Percentiles rank a stretch among this genome's conserved stretches.
These are phyloP conservation scores for Tethya wilhelma DNA, from an alignment of 37 sponge, comb jelly and placozoan species.

Conservation along the genomic window DNA sequence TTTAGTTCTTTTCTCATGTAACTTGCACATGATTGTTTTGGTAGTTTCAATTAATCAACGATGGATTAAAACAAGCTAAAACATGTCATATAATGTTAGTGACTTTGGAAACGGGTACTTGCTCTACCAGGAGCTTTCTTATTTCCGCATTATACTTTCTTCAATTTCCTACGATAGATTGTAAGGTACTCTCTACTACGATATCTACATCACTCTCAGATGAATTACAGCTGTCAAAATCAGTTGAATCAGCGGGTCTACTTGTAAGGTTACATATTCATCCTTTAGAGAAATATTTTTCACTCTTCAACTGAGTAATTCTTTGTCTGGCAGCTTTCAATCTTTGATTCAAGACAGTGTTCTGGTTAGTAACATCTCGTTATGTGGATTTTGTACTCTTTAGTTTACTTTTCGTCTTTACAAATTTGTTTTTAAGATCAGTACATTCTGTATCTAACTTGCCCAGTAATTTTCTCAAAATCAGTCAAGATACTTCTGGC, in stretches of 20 bases:
- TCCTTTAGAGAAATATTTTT: not conserved
- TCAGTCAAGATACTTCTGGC: not conserved
- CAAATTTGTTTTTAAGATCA: slow-evolving; percentile 12
- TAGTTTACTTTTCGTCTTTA: not conserved
- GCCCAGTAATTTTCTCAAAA: slow-evolving; percentile 2
- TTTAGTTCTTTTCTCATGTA: slow-evolving; percentile 23
- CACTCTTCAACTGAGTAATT: not conserved
- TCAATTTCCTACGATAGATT: slow-evolving; percentile 20
- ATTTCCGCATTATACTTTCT: slow-evolving; percentile 19
- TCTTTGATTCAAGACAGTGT: not conserved
- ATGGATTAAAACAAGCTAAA: slow-evolving; percentile 21
- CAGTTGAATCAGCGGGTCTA: slow-evolving; percentile 3
- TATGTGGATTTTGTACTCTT: not conserved
- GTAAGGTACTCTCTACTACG: not conserved
- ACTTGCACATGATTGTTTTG: slow-evolving; percentile 30
- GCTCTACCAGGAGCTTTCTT: slow-evolving; percentile 25
- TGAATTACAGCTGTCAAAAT: not conserved
- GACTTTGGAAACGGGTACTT: slow-evolving; percentile 30
- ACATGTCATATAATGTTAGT: slow-evolving; percentile 16
- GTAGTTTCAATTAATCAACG: slow-evolving; percentile 18
- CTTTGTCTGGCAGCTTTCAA: not conserved
- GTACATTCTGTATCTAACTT: slow-evolving; percentile 28
- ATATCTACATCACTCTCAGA: not conserved
- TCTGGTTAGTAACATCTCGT: slow-evolving; percentile 18
- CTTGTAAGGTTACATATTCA: not conserved